phyloP scores from a whole-genome alignment of 2,888 invertebrate species.

The Craniophora ligustri region DNA sequence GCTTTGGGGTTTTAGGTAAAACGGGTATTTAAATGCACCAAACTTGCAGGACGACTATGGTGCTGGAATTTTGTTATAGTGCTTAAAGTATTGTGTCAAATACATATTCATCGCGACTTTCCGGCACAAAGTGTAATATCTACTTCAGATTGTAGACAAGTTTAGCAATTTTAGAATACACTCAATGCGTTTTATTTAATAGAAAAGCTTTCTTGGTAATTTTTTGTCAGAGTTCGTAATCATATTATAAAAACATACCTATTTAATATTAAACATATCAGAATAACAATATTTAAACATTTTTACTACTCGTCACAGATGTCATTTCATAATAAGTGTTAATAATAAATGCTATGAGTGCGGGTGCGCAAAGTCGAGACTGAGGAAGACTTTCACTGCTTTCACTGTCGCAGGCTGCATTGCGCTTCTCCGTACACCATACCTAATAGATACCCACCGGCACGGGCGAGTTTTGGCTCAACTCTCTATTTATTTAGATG shows the following conservation, averaged over 20 bases:
- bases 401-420: constrained; percentile 79
- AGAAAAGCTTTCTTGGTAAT: background rate
- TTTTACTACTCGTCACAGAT: constrained; percentile 40
- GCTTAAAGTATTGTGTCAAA: constrained; percentile 7
- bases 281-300: too few relatives aligned
- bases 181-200: too few relatives aligned
- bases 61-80: constrained; percentile 16
- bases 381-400: constrained; percentile 83
- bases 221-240: background rate
- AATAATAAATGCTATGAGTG: constrained; percentile 65
- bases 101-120: constrained; percentile 6
- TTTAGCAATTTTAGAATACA: background rate
- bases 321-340: constrained; percentile 64
- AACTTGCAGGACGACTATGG: constrained; percentile 14
- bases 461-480: constrained; percentile 58
- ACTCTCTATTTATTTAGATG: constrained; percentile 86
- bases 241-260: background rate
- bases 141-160: too few relatives aligned
- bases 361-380: constrained; percentile 55
- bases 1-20: constrained; percentile 12
- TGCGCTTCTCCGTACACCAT: constrained; percentile 70
- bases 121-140: too few relatives aligned
- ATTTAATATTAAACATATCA: too few relatives aligned
- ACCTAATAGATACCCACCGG: constrained; percentile 63
- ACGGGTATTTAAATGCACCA: constrained; percentile 39